Base-by-base conservation (phyloP, 2,797 vertebrate genomes). In the Dendrocincla tyrannina region DNA sequence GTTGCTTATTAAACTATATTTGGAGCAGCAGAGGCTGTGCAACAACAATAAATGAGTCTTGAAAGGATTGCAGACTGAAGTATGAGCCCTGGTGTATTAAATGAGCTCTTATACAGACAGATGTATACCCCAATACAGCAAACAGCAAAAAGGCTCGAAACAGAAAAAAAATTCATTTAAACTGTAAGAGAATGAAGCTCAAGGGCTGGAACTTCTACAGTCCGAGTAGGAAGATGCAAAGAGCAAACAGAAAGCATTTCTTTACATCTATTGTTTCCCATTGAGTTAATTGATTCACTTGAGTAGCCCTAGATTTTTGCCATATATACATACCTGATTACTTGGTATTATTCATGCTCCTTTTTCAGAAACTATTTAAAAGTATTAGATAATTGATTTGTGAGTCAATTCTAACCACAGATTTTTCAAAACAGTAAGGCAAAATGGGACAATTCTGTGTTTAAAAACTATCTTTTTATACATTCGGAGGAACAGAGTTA, bases 1-100 rank as follows among this genome's bases (percentile, higher is more conserved):
- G 89, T 78, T 95, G 66, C 69, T 97, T 89, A 84, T 91, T 69
- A 91, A 91, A 92, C 83, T 89, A 88, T 90, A 94, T 95, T 88
- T 93, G 82, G 87, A 85, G 70, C 75, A 50, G 60, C 56, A 84
- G 72, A 91, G 37, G 28, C 85, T 93, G 63, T 67, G 74, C 69
- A 95, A 85, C 53, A 95, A 88, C 64, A 91, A 80, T 74, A 91
- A 91, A 74, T 27, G 68, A 89, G 39, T 73, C 49, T 83, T 91
- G 55, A 93, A 93, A 95, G 70, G 75, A 82, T 78, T 85, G 32
- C 58, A 96, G 47, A 13, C 39, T 88, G 28, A 92, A 89, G 66
- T 53, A 24, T 63, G 58, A 82, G 52, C 83, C 37, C 41, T 82
- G 18, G 82, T 95, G 50, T 88, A 92, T 93, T 91, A 83, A 89